Percentiles rank a stretch among this genome's conserved stretches.
phyloP scores from a whole-genome alignment of 2,113 vertebrate species.

The Carassius gibelio region DNA sequence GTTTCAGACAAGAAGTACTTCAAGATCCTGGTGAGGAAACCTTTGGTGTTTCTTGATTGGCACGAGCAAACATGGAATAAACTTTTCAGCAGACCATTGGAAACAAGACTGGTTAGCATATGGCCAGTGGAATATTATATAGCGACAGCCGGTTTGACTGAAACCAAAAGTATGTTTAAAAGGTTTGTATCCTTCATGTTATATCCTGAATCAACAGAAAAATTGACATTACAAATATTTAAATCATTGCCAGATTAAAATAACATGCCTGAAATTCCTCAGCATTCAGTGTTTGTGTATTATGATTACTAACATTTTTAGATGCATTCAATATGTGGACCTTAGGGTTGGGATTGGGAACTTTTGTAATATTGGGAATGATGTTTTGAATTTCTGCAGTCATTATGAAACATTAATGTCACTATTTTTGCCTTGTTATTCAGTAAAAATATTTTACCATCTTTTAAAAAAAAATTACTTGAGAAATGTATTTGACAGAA shows the following conservation, averaged over 20 bases:
- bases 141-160: neutral
- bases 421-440: too few relatives aligned
- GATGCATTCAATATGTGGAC: constrained; percentile 6
- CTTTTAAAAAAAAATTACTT: too few relatives aligned
- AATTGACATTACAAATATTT: constrained; percentile 9
- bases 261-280: neutral
- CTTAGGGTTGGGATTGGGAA: neutral
- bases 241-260: neutral
- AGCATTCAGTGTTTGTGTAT: neutral
- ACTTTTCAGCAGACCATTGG: neutral
- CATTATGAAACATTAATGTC: neutral
- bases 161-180: neutral
- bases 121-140: neutral
- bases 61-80: constrained; percentile 12
- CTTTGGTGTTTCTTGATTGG: neutral
- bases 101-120: neutral
- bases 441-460: too few relatives aligned
- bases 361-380: neutral
- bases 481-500: too few relatives aligned
- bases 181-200: neutral
- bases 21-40: neutral
- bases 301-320: neutral
- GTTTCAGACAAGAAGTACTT: neutral
- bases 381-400: neutral
- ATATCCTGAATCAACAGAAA: constrained; percentile 6